Evolutionary conservation across 2,113 vertebrate genomes (phyloP), one percentile per base, ranked within the genome.

Genomic region (Pelodiscus sinensis): DNA sequence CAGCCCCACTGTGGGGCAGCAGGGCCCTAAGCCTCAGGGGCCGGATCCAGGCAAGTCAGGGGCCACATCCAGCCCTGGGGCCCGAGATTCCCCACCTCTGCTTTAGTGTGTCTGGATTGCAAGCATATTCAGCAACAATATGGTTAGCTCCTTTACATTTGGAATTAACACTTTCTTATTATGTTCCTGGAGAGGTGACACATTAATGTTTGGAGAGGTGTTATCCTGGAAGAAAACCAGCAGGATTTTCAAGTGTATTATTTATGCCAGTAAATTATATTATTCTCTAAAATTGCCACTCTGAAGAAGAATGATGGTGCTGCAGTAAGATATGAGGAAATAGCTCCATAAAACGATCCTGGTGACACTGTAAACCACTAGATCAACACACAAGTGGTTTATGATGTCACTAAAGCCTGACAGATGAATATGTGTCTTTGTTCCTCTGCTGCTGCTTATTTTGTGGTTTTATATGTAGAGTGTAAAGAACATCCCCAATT

Each of bases 401-500:
- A 87, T 88, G 35, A 55, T 24, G 35, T 71, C 60, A 73, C 50
- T 84, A 65, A 85, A 90, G 82, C 0, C 2, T 51, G 56, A 2
- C 2, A 2, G 0, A 78, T 90, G 58, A 62, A 62, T 84, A 65
- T 85, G 51, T 35, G 27, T 78, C 71, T 16, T 75, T 38, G 15
- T 62, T 29, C 13, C 24, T 62, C 25, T 62, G 58, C 58, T 62
- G 25, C 58, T 62, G 25, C 58, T 60, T 60, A 27, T 12, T 12
- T 62, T 62, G 27, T 62, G 58, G 58, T 29, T 81, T 91, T 80
- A 44, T 90, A n/a, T 9, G 31, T 25, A 73, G 79, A 94, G 90
- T 62, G 18, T 51, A 52, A 62, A 62, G 58, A 80, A 60, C 56
- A 84, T 86, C 84, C 54, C 29, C 22, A 19, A 18, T 55, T 87